Base-by-base conservation (phyloP, 2,888 invertebrate genomes). In the Acanthopleura granulata region DNA sequence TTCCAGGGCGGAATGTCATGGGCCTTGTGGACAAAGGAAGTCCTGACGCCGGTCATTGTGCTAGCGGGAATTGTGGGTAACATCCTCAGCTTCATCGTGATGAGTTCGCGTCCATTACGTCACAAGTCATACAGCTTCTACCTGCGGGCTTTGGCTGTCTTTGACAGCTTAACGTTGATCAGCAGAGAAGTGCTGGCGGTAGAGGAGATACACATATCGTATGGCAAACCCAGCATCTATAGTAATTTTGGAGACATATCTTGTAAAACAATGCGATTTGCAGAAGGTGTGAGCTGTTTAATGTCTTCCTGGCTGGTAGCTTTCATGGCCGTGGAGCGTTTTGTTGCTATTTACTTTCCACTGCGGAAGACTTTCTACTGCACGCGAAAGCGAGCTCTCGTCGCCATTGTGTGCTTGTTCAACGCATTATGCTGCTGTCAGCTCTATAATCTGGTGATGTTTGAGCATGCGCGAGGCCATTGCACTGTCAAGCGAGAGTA, bases 241-340 rank as follows among this genome's bases (percentile, higher is more conserved):
- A 62, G 40, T 15, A 49, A 51, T 12, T 80, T 75, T 62, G 76
- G 77, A 12, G 75, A 80, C 69, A 76, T 77, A 16, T 72, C 75
- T 29, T 83, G 83, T 72, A 83, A 83, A 74, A 72, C 79, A 27
- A 74, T 80, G 73, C 73, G 77, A 40, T 83, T 83, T 66, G 61
- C 75, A 12, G 78, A 79, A 69, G 76, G 79, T 74, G 77, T 81
- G 18, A 80, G 80, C 73, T 82, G 78, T 75, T 74, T 83, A 30
- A 83, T 83, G 81, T 80, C 81, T n/a, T 74, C 76, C 11, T 83
- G 82, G 81, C 74, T 81, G 16, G 77, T 81, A 1, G 79, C 83
- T 12, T 81, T 81, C 71, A 76, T 83, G 75, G 78, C 83, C 4
- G 14, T 78, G 22, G 83, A 83, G 62, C 72, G 83, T 22, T 80